Evolutionary conservation across 2,888 invertebrate genomes (phyloP).

Genomic region (Campoplex capitator): DNA sequence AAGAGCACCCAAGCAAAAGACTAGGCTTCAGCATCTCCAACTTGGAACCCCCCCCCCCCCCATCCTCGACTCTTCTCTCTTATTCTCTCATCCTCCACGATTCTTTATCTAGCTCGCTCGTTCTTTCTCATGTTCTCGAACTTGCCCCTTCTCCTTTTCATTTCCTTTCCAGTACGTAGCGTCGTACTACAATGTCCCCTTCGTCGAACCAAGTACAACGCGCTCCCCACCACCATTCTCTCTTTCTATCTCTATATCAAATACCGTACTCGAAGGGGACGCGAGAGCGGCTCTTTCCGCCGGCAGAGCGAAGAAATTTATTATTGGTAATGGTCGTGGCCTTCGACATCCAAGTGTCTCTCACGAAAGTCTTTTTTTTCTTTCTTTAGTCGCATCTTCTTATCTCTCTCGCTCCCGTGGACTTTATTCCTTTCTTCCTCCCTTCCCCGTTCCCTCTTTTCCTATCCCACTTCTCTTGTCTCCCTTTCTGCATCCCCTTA

Average conservation of each 20-base stretch:
- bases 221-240: constrained; percentile 42
- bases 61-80: constrained; percentile 5
- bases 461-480: constrained; percentile 37
- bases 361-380: constrained; percentile 54
- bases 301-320: constrained; percentile 70
- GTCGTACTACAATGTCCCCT: constrained; percentile 46
- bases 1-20: constrained; percentile 62
- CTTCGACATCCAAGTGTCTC: constrained; percentile 70
- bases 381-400: constrained; percentile 44
- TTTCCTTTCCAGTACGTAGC: constrained; percentile 38
- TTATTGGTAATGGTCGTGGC: constrained; percentile 72
- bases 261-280: constrained; percentile 60
- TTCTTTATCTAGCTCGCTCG: constrained; percentile 18
- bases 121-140: constrained; percentile 37
- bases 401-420: constrained; percentile 27
- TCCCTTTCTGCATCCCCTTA: constrained; percentile 57
- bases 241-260: constrained; percentile 71
- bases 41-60: constrained; percentile 30
- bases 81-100: not conserved
- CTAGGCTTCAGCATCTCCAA: constrained; percentile 45
- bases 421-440: constrained; percentile 51
- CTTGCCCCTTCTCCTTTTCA: constrained; percentile 24
- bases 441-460: constrained; percentile 26
- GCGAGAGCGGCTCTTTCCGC: constrained; percentile 66
- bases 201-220: constrained; percentile 50